Base-by-base conservation (phyloP, 2,797 vertebrate species). In the Aselliscus stoliczkanus region DNA sequence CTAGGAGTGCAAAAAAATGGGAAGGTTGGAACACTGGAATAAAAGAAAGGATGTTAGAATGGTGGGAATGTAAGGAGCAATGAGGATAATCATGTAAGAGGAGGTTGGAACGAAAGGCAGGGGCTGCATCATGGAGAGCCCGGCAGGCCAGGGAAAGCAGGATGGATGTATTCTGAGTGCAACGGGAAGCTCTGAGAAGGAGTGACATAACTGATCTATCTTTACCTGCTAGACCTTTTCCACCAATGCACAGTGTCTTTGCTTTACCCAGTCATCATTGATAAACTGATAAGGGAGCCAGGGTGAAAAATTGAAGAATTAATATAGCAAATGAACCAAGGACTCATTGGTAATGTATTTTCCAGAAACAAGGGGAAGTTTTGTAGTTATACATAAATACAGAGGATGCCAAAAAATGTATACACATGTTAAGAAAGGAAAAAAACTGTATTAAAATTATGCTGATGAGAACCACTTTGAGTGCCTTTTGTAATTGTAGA, bases 321-420 rank as follows among this genome's bases (percentile, higher is more conserved):
- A 69, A 77, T 50, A 42, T 2, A 56, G 13, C 21, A 73, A 90
- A 95, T 58, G 39, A 70, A 27, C 39, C 67, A 90, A 90, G 42
- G 15, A 73, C 42, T 89, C 17, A 47, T 73, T 56, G 76, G 18
- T 80, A 90, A 23, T 69, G 27, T n/a, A 87, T 87, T 62, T 90
- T 67, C 39, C 21, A 87, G 44, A 47, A 94, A 75, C 13, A 62
- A 69, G 69, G 50, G 13, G 47, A 72, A 56, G 8, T 23, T 70
- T 75, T 80, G 44, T 39, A 47, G 14, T 82, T 54, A 17, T 23
- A 31, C 4, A 56, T 75, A 93, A 58, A 84, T 34, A 50, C 47
- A 42, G 42, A 42, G 42, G 42, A 42, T 42, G 42, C 42, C 42
- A 42, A 42, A 42, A 42, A 42, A 9, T 6, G 42, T 6, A 42